Conservation (phyloP, 1,140 invertebrate genomes). For the Spodoptera litura region DNA sequence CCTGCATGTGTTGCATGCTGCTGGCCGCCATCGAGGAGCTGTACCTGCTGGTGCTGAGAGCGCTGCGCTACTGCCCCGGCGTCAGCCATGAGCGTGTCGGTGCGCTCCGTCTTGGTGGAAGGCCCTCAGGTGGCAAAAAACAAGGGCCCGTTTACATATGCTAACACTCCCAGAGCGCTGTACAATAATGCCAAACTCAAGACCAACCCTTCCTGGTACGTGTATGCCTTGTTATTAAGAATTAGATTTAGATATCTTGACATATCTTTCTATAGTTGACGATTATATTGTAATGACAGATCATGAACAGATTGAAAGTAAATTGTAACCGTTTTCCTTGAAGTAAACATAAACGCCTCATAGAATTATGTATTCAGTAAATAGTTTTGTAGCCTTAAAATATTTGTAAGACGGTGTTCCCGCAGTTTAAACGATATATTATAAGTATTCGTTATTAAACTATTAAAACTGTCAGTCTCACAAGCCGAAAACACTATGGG, state of each 20-base stretch:
- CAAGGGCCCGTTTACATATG: conserved; percentile 81
- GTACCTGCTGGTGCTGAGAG: conserved; percentile 55
- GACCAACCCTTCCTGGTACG: conserved; percentile 80
- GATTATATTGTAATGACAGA: not conserved
- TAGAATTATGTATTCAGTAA: no score
- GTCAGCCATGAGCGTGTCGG: conserved; percentile 72
- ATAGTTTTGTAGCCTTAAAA: no score
- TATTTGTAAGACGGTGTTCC: no score
- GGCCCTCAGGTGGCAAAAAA: conserved; percentile 67
- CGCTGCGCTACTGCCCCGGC: conserved; percentile 38
- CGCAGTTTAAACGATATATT: no score
- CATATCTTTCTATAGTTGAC: no score
- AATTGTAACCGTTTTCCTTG: no score
- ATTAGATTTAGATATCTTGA: not conserved
- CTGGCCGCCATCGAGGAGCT: conserved; percentile 63
- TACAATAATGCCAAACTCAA: conserved; percentile 83
- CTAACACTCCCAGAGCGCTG: conserved; percentile 79
- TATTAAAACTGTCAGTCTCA: no score
- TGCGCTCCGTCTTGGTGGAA: conserved; percentile 75
- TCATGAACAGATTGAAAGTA: no score
- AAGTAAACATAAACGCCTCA: no score
- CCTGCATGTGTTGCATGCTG: conserved; percentile 69
- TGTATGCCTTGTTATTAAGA: not conserved
- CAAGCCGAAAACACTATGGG: no score
- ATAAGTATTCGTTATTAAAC: no score